These are phyloP conservation scores for Nycticebus coucang DNA, from an alignment of 2,113 vertebrate genomes.

Conservation along the genomic window DNA sequence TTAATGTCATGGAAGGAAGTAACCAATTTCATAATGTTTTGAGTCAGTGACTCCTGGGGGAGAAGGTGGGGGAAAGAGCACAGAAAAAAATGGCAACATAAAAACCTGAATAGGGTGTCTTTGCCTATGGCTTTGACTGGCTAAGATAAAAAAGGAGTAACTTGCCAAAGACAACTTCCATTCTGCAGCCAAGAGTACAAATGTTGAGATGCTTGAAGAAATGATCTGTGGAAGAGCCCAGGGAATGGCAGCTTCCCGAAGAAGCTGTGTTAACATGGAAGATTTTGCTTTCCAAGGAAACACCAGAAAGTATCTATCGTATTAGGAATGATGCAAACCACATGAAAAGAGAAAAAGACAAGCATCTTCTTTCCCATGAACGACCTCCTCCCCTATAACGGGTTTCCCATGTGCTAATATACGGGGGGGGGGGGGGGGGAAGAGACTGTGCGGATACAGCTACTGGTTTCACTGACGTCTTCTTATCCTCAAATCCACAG, in stretches of 20 bases:
- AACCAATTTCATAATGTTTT: not conserved
- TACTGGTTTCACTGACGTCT: not conserved
- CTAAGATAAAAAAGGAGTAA: not conserved
- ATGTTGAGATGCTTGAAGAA: constrained; percentile 10
- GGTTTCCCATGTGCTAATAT: constrained; percentile 50
- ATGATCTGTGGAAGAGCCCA: not conserved
- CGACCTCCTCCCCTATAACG: constrained; percentile 43
- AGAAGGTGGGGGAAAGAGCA: not conserved
- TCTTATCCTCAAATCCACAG: constrained; percentile 25
- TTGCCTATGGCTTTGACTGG: not conserved
- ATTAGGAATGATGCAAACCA: constrained; percentile 26
- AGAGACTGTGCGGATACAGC: not conserved
- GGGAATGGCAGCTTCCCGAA: constrained; percentile 21
- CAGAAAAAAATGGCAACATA: not conserved
- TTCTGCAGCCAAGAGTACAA: not conserved
- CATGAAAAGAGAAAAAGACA: not conserved
- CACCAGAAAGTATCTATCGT: not conserved
- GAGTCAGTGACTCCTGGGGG: not conserved
- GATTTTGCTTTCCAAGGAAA: constrained; percentile 53
- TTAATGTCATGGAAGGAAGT: not conserved
- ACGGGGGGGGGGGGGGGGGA: not conserved
- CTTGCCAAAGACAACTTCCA: not conserved
- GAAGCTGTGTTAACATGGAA: not conserved
- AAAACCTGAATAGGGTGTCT: not conserved
- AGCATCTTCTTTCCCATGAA: constrained; percentile 45